Conservation (phyloP, 2,888 invertebrate species). For the Nemoura dubitans region DNA sequence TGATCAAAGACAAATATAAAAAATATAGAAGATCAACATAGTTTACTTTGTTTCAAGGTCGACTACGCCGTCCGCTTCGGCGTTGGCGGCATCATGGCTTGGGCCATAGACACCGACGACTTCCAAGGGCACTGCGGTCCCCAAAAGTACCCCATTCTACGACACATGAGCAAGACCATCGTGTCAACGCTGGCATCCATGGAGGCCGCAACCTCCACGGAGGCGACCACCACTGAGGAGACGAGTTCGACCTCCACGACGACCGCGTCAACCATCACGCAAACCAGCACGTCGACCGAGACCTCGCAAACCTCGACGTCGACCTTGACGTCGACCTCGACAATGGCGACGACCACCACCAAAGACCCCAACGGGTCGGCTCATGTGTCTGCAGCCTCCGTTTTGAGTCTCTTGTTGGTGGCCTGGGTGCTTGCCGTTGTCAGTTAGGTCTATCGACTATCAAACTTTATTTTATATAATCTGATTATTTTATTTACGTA, state of each 20-base stretch:
- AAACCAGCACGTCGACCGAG: not conserved
- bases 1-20: too few species aligned
- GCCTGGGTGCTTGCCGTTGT: not conserved
- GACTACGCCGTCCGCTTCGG: conserved; percentile 57
- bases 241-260: not conserved
- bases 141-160: conserved; percentile 35
- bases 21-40: too few species aligned
- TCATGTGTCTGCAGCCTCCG: not conserved
- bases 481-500: too few species aligned
- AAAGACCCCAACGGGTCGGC: not conserved
- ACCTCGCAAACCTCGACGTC: too few species aligned
- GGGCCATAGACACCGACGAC: conserved; percentile 66
- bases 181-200: not conserved
- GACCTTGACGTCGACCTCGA: not conserved
- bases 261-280: not conserved
- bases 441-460: not conserved
- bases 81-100: conserved; percentile 65
- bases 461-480: too few species aligned
- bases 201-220: not conserved
- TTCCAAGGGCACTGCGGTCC: conserved; percentile 59
- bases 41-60: conserved; percentile 53
- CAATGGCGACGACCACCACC: not conserved
- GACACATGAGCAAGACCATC: conserved; percentile 1
- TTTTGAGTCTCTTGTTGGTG: not conserved
- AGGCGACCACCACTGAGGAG: not conserved